A percentile compares a stretch with the other conserved stretches of the same genome.
Conservation (phyloP, 2,113 vertebrate genomes). For the Rhinolophus ferrumequinum region DNA sequence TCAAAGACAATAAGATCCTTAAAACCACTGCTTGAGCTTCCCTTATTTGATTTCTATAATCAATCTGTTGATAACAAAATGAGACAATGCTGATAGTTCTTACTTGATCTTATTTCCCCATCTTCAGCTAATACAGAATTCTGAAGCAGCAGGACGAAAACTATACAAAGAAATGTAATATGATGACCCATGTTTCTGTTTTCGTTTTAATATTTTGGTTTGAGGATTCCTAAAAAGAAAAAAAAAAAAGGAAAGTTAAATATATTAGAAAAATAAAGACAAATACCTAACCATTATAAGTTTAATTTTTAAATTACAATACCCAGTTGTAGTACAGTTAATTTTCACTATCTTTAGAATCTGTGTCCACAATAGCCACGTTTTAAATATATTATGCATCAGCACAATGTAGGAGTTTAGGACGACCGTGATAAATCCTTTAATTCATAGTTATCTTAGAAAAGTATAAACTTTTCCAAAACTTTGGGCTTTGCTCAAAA, state of each 20-base stretch:
- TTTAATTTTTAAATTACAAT: not conserved
- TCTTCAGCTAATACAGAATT: slow-evolving; percentile 90
- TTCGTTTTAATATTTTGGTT: slow-evolving; percentile 67
- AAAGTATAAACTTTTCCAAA: not conserved
- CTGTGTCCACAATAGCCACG: not conserved
- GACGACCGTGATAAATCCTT: not conserved
- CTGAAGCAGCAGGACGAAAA: slow-evolving; percentile 88
- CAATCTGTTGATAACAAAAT: not conserved
- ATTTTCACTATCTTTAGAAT: not conserved
- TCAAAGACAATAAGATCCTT: not conserved
- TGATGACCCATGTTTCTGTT: slow-evolving; percentile 82
- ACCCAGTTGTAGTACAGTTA: not conserved
- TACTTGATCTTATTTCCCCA: slow-evolving; percentile 96
- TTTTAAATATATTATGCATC: not conserved
- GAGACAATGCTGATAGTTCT: slow-evolving; percentile 76
- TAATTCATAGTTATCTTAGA: not conserved
- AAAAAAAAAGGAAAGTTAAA: slow-evolving; percentile 47
- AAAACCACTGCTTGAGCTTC: not conserved
- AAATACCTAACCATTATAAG: not conserved
- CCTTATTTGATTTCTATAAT: not conserved
- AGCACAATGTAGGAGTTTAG: not conserved
- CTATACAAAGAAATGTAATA: slow-evolving; percentile 81
- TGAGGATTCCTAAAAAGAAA: slow-evolving; percentile 64
- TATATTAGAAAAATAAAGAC: slow-evolving; percentile 31
- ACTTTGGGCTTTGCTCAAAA: not conserved